A percentile compares a stretch with the other conserved stretches of the same genome.
Conservation (phyloP, 2,797 vertebrate genomes). For the Yasuhikotakia modesta region DNA sequence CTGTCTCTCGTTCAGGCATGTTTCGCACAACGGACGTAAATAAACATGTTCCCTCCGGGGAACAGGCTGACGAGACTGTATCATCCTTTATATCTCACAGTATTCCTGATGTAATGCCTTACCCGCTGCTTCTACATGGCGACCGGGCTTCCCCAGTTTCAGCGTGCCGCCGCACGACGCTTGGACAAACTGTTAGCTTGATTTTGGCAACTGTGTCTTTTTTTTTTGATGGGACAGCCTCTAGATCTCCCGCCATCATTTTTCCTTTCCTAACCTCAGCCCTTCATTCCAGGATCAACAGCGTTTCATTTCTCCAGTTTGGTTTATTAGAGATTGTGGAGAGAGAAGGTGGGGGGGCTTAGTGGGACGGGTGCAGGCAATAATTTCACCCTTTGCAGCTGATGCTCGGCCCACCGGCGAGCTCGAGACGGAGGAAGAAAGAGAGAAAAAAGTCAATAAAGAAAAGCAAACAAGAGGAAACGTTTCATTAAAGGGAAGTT, state of each 20-base stretch:
- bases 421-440: constrained; percentile 48
- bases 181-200: constrained; percentile 16
- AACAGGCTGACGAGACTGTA: constrained; percentile 18
- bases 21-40: constrained; percentile 41
- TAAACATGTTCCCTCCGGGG: constrained; percentile 49
- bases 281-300: constrained; percentile 48
- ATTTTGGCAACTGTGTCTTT: constrained; percentile 40
- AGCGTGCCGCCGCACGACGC: not conserved
- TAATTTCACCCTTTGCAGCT: constrained; percentile 56
- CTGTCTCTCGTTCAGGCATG: constrained; percentile 38
- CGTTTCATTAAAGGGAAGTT: constrained; percentile 63
- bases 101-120: constrained; percentile 21
- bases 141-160: constrained; percentile 31
- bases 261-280: constrained; percentile 29
- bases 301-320: constrained; percentile 54
- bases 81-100: constrained; percentile 35
- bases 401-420: constrained; percentile 47
- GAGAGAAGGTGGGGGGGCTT: not conserved
- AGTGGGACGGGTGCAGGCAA: constrained; percentile 49
- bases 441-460: constrained; percentile 61
- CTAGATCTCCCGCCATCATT: constrained; percentile 45
- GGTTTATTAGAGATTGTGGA: constrained; percentile 60
- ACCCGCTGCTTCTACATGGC: constrained; percentile 15
- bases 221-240: constrained; percentile 43
- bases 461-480: constrained; percentile 64